These are phyloP conservation scores for Australoheros scitulus DNA, from an alignment of 2,113 vertebrate genomes.

Conservation along the genomic window DNA sequence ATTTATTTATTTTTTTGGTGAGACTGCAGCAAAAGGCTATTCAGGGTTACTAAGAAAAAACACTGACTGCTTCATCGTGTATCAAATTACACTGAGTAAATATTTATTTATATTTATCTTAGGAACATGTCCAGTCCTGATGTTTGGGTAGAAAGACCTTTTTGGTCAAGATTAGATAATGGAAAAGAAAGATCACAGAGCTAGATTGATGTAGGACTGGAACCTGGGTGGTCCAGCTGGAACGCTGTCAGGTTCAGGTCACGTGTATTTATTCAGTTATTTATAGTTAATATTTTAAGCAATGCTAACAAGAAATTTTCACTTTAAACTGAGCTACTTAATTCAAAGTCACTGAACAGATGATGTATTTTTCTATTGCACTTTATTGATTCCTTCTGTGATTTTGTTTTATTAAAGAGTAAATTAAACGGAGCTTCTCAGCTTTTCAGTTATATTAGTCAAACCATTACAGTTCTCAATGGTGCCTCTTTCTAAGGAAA, in stretches of 20 bases:
- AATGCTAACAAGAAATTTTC: not conserved
- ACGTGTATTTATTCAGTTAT: not conserved
- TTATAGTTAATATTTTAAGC: not conserved
- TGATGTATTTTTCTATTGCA: no score
- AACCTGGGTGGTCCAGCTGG: not conserved
- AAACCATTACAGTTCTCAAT: not conserved
- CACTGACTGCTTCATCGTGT: not conserved
- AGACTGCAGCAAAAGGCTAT: not conserved
- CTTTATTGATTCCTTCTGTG: no score
- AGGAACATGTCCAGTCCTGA: not conserved
- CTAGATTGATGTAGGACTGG: not conserved
- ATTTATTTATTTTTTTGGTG: not conserved
- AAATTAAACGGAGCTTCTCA: not conserved
- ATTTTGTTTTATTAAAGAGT: no score
- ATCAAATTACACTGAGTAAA: not conserved
- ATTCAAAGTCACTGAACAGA: not conserved
- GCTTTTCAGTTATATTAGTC: not conserved
- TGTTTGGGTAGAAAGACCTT: accelerated
- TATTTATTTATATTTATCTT: not conserved
- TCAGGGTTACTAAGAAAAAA: not conserved
- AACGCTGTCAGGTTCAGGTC: not conserved
- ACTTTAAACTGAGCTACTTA: not conserved
- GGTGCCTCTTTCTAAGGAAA: not conserved
- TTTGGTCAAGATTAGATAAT: not conserved
- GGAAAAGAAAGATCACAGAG: not conserved